These are phyloP conservation scores for Nasonia longicornis DNA, from an alignment of 1,140 invertebrate genomes.

Conservation along the genomic window DNA sequence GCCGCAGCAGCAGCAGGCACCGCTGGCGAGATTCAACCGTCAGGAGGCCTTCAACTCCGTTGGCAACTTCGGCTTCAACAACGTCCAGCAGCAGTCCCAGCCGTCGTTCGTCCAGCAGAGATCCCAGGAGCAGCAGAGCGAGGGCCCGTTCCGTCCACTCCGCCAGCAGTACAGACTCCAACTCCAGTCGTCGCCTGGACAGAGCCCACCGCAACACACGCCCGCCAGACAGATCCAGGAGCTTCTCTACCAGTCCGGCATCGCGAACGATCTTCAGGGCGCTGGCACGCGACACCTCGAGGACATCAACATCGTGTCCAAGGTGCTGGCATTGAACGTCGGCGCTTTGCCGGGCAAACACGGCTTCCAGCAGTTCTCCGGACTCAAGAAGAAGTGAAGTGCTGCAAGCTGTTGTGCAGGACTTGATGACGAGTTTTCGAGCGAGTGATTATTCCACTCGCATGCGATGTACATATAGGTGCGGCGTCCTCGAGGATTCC, in stretches of 20 bases:
- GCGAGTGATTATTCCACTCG: no score
- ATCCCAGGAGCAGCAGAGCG: constrained; percentile 23
- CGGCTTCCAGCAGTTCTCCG: constrained; percentile 5
- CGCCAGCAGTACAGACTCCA: constrained; percentile 42
- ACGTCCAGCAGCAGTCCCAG: constrained; percentile 59
- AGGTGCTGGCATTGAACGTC: constrained; percentile 82
- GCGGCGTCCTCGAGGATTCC: constrained; percentile 15
- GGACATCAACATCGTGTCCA: constrained; percentile 84
- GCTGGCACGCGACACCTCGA: constrained; percentile 69
- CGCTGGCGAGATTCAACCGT: constrained; percentile 67
- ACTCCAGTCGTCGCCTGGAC: constrained; percentile 33
- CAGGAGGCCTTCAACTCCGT: constrained; percentile 65
- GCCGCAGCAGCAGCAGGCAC: constrained; percentile 49
- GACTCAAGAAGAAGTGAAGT: constrained; percentile 16
- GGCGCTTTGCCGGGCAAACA: constrained; percentile 64
- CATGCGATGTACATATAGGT: constrained; percentile 31
- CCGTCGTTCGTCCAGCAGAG: constrained; percentile 53
- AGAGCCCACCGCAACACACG: constrained; percentile 49
- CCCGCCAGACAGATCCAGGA: constrained; percentile 75
- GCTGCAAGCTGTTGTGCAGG: not conserved
- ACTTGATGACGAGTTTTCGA: not conserved
- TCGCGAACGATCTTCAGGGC: constrained; percentile 64
- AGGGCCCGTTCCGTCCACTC: constrained; percentile 49
- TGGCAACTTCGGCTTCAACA: constrained; percentile 73
- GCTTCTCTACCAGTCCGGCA: constrained; percentile 74